Evolutionary conservation across 2,797 vertebrate genomes (phyloP).

Genomic region (Chloroceryle inda): DNA sequence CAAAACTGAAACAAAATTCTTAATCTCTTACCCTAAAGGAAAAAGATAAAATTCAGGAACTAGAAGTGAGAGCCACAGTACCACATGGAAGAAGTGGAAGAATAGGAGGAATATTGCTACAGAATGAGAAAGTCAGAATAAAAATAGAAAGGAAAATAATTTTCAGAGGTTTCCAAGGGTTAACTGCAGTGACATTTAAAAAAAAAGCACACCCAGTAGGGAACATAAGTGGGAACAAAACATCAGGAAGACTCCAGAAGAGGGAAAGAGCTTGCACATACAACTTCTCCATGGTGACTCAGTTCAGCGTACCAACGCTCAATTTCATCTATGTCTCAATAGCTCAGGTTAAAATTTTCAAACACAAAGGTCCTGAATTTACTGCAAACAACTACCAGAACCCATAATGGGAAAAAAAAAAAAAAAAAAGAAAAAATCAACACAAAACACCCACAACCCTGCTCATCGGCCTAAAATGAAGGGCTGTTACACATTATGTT

Average conservation of each 20-base stretch:
- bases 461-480: background rate
- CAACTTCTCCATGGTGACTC: background rate
- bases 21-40: background rate
- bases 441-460: background rate
- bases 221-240: background rate
- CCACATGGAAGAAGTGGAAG: background rate
- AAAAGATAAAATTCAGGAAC: background rate
- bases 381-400: background rate
- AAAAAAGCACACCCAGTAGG: background rate
- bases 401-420: background rate
- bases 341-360: background rate
- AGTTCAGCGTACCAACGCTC: background rate
- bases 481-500: background rate
- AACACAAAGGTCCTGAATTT: background rate
- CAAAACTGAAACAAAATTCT: background rate
- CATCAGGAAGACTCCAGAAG: background rate
- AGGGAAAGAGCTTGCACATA: background rate
- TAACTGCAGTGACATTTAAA: background rate
- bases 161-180: constrained; percentile 9
- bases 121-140: background rate
- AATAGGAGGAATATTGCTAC: background rate
- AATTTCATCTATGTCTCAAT: background rate
- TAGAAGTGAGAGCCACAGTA: background rate
- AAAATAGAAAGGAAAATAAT: constrained; percentile 20
- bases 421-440: background rate